Percentiles rank a stretch among this genome's conserved stretches.
These are phyloP conservation scores for Delia radicum DNA, from an alignment of 1,140 invertebrate genomes.

Conservation along the genomic window DNA sequence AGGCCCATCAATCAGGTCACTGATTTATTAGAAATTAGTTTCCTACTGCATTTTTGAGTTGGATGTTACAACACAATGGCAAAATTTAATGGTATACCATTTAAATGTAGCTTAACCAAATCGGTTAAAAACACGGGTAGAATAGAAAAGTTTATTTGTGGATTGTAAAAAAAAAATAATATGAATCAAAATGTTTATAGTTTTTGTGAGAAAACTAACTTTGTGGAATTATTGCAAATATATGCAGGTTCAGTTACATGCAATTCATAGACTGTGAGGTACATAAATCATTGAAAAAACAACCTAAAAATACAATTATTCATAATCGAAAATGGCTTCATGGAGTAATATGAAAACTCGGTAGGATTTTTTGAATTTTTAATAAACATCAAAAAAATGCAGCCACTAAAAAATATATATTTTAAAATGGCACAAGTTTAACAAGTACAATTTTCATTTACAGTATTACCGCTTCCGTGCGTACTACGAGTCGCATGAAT, in stretches of 20 bases:
- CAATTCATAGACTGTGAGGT: neutral
- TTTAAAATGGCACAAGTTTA: too few species aligned
- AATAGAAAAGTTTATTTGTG: neutral
- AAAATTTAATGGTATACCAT: too few species aligned
- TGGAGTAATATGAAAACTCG: constrained; percentile 17
- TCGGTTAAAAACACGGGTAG: neutral
- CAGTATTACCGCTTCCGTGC: constrained; percentile 52
- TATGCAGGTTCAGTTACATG: constrained; percentile 4
- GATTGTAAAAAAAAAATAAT: neutral
- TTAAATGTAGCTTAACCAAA: neutral
- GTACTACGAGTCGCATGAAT: constrained; percentile 54
- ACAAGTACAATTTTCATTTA: constrained; percentile 26
- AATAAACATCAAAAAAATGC: neutral
- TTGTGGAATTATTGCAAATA: neutral
- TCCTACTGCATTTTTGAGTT: too few species aligned
- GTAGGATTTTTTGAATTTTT: too few species aligned
- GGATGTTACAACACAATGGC: too few species aligned
- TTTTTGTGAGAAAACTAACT: neutral
- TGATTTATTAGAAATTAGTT: too few species aligned
- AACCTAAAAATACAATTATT: neutral
- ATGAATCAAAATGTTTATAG: neutral
- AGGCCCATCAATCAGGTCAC: too few species aligned
- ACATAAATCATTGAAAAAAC: neutral
- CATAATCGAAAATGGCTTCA: constrained; percentile 4
- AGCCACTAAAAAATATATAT: neutral